These are phyloP conservation scores for Hassar affinis DNA, from an alignment of 2,113 vertebrate genomes.

Conservation along the genomic window DNA sequence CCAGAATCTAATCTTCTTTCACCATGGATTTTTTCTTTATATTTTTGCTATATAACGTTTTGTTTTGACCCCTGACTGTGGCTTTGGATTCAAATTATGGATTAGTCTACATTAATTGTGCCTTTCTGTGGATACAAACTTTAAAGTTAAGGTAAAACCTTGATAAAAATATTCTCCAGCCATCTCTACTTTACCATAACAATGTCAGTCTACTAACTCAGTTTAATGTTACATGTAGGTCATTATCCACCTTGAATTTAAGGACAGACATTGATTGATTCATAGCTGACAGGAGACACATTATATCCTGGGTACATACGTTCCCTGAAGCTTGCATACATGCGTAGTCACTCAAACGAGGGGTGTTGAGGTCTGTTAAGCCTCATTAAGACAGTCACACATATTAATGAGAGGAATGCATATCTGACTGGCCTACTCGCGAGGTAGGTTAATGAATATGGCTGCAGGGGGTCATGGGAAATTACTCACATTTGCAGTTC, in stretches of 20 bases:
- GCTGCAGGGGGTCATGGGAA: slow-evolving; percentile 60
- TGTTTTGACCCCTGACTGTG: neutral
- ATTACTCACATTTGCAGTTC: slow-evolving; percentile 56
- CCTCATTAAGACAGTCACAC: slow-evolving; percentile 60
- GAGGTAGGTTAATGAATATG: slow-evolving; percentile 60
- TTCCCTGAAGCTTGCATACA: slow-evolving; percentile 45
- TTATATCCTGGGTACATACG: slow-evolving; percentile 35
- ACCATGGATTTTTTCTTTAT: too few relatives aligned
- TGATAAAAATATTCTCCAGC: neutral
- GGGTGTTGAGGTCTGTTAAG: slow-evolving; percentile 55
- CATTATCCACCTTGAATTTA: slow-evolving; percentile 47
- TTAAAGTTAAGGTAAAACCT: neutral
- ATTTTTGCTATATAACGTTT: neutral
- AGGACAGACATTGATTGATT: slow-evolving; percentile 42
- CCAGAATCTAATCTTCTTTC: too few relatives aligned
- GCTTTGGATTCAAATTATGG: neutral
- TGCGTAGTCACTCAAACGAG: slow-evolving; percentile 43
- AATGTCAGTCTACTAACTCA: slow-evolving; percentile 44
- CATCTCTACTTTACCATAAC: neutral
- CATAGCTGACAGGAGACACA: slow-evolving; percentile 34
- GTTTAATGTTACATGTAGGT: slow-evolving; percentile 40
- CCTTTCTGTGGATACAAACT: neutral
- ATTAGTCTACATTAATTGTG: neutral
- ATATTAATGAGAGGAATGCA: slow-evolving; percentile 56
- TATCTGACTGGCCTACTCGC: slow-evolving; percentile 53